Evolutionary conservation across 2,113 vertebrate genomes (phyloP), one percentile per base, ranked within the genome.

Genomic region (Protobothrops mucrosquamatus): DNA sequence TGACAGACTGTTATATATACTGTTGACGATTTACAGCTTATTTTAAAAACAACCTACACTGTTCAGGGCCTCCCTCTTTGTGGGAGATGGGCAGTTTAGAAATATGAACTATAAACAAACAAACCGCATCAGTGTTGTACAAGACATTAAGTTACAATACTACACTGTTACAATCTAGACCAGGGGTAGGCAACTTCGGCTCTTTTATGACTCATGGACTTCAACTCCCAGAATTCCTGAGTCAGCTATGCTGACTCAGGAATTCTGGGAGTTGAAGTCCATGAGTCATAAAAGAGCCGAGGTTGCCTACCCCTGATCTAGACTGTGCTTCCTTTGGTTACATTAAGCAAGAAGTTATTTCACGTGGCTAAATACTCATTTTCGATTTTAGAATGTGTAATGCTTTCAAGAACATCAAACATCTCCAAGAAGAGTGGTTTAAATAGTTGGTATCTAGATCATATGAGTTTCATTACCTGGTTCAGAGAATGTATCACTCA

Each of bases 401-500:
- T 85, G 7, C 39, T 22, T 57, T 6, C 2, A 29, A 43, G 69
- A 81, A 20, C 6, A 20, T 22, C 34, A 22, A 39, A 18, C 74
- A 23, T 43, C 20, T 22, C 74, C 34, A 81, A 43, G 18, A 81
- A 43, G 74, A 81, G 34, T 22, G 6, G 74, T 10, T 81, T 81
- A 81, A 51, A 9, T 81, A 23, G 74, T 81, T 81, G 43, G 34
- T 3, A 39, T 81, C 74, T 81, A 43, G 87, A 59, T 92, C 61
- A 93, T 57, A 93, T 48, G 56, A 22, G 6, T 0, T 48, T 93
- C 90, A 92, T 89, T 98, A 99, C 99, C 99, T 98, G 98, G 99
- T 96, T 99, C 99, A 69, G 99, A 99, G 97, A 99, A 99, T 20
- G 99, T 98, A 39, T 99, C 99, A 0, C 99, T 99, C 97, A 99